Conservation (phyloP, 2,797 vertebrate species). For the Galago senegalensis region DNA sequence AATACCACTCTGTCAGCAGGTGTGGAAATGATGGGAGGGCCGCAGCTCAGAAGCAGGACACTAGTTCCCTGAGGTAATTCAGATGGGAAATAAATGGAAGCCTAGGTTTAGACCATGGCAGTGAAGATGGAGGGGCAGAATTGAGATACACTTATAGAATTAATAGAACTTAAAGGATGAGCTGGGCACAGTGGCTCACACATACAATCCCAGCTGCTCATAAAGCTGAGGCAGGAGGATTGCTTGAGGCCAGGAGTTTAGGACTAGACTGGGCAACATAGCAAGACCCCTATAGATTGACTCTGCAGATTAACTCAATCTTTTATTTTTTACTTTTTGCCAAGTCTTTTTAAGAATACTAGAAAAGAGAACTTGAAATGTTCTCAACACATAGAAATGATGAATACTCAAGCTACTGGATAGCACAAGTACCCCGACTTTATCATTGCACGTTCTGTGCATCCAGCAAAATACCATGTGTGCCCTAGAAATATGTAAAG, state of each 20-base stretch:
- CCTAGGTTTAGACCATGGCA: background rate
- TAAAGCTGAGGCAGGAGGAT: background rate
- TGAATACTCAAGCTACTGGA: background rate
- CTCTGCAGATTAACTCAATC: background rate
- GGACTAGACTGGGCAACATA: background rate
- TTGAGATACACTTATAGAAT: background rate
- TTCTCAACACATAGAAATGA: background rate
- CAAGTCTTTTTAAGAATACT: background rate
- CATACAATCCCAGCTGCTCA: background rate
- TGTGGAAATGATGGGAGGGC: background rate
- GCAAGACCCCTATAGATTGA: background rate
- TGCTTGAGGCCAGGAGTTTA: background rate
- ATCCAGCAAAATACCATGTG: background rate
- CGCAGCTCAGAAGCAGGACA: background rate
- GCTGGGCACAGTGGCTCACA: background rate
- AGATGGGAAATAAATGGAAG: background rate
- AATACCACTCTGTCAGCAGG: background rate
- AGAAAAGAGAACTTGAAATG: background rate
- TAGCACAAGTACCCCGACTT: background rate
- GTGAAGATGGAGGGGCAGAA: background rate
- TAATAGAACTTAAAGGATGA: background rate
- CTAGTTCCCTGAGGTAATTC: background rate
- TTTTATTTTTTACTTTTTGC: background rate
- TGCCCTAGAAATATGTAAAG: background rate
- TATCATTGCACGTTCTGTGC: background rate